Base-by-base conservation (phyloP, 2,888 invertebrate genomes). In the Ischnus inquisitorius region DNA sequence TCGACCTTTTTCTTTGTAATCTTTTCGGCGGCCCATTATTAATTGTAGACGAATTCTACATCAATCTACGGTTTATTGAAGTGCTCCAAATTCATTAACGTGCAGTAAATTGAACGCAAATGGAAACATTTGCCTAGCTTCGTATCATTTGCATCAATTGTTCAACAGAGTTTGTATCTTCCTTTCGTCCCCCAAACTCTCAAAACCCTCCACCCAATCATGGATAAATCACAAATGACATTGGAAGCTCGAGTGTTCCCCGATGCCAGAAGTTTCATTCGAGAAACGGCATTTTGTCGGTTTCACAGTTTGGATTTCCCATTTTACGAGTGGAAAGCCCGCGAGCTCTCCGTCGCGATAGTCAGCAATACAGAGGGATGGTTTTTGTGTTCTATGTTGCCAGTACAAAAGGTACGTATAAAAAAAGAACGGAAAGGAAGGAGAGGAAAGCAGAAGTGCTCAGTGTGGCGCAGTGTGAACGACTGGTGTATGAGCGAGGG, bases 201-300 rank as follows among this genome's bases (percentile, higher is more conserved):
- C 34, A 5, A 6, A 34, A 34, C 34, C 48, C 46, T 77, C 71
- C 67, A 25, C 48, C 77, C 72, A 77, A 77, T 48, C 46, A 46
- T 57, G 22, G 43, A 82, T 57, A 72, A 82, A 78, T 82, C 77
- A 72, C 65, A 72, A 82, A 77, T 82, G 77, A 72, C 67, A 82
- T 82, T 72, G 77, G 65, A 67, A 81, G 51, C 46, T 69, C 69
- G 81, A 76, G 19, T 51, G 68, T 39, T 51, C 34, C 8, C 16
- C 62, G 75, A 16, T 28, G 54, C 48, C 46, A 60, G 67, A 4
- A 82, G 60, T 82, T 82, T 65, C 71, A 25, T 43, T 41, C 43
- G 75, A 34, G 34, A 34, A 71, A 77, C 34, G 34, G 78, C 72
- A 62, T 78, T 82, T 68, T 68, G 74, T 68, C 67, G 78, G 82